Evolutionary conservation across 2,113 vertebrate species (phyloP).

Genomic region (Anser cygnoides): DNA sequence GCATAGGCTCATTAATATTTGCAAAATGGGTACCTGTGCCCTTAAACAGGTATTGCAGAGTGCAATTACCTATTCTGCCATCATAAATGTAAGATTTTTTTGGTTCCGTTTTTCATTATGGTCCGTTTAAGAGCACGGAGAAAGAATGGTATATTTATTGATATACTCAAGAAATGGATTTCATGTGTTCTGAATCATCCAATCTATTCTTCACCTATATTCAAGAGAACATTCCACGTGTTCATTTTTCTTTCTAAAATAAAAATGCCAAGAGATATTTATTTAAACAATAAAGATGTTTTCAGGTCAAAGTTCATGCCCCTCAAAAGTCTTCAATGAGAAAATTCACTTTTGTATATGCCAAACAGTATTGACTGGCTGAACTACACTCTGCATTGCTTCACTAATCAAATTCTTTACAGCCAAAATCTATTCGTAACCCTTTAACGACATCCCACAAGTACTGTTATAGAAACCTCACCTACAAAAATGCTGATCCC

Average conservation of each 20-base stretch:
- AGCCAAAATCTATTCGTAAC: neutral
- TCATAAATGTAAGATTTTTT: neutral
- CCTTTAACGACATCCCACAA: neutral
- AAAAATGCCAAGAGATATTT: neutral
- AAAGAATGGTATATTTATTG: neutral
- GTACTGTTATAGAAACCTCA: neutral
- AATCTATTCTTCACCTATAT: neutral
- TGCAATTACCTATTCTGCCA: neutral
- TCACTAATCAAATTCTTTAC: neutral
- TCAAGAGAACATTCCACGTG: accelerated
- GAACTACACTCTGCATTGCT: neutral
- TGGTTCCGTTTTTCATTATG: neutral
- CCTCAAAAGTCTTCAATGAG: neutral
- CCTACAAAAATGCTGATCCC: neutral
- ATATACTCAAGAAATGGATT: neutral
- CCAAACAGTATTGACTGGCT: neutral
- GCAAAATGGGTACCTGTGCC: neutral
- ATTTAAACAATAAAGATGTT: neutral
- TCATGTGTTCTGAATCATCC: neutral
- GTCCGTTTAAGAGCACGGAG: neutral
- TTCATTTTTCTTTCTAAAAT: neutral
- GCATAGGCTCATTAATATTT: neutral
- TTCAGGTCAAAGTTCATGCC: neutral
- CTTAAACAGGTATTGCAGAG: neutral
- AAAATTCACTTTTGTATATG: neutral